These are phyloP conservation scores for Mormyrus hasselquistii DNA, from an alignment of 2,797 vertebrate species.

Conservation along the genomic window DNA sequence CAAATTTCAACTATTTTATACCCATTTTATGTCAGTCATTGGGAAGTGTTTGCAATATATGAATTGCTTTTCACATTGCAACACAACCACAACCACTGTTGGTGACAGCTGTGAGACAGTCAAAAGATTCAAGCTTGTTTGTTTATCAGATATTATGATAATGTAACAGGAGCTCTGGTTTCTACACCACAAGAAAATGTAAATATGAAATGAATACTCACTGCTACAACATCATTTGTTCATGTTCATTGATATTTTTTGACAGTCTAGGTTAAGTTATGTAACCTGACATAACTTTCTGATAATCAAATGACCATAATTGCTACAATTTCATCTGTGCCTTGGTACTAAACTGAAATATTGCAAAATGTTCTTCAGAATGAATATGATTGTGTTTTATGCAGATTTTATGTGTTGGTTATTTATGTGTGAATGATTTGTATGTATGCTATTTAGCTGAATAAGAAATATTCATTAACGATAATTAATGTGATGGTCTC, in stretches of 20 bases:
- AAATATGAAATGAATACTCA: background rate
- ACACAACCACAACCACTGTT: background rate
- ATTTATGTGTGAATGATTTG: background rate
- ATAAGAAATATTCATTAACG: background rate
- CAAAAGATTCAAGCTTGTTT: background rate
- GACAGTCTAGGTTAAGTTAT: background rate
- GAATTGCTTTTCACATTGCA: background rate
- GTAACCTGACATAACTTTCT: background rate
- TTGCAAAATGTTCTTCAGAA: background rate
- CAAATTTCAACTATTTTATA: background rate
- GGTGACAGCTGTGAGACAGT: background rate
- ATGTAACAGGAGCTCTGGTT: background rate
- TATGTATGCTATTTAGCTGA: background rate
- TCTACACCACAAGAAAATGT: background rate
- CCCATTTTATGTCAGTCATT: background rate
- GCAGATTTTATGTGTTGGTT: background rate
- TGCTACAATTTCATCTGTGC: background rate
- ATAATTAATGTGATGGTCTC: background rate
- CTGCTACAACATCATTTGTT: background rate
- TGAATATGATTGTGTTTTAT: background rate
- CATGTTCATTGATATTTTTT: background rate
- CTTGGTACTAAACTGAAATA: background rate
- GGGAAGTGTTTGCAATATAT: background rate
- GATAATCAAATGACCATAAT: background rate
- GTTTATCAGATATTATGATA: background rate